Base-by-base conservation (phyloP, 1,140 invertebrate species). In the Drosophila athabasca region DNA sequence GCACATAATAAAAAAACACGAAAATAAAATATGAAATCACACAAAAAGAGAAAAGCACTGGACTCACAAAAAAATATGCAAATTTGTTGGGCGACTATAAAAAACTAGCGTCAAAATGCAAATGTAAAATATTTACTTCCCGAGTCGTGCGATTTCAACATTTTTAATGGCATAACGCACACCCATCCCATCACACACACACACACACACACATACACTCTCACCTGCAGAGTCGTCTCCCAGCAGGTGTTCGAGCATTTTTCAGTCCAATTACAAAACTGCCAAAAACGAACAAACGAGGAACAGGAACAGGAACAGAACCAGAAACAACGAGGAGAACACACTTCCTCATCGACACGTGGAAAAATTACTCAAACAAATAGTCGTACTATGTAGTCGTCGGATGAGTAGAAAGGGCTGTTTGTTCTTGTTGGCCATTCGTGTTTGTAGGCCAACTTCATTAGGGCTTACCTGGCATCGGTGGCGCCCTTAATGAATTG, bases 41-140 rank as follows among this genome's bases (percentile, higher is more conserved):
- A 24, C 13, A 50, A 74, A 74, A 75, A 67, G 19, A 39, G 13
- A 50, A 8, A 62, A 72, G 39, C 13, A 11, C 3, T 11, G 17
- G 8, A 17, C 9, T 68, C 49, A 68, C 49, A 69, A 76, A 76
- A 61, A 73, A 81, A 73, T 87, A 88, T 88, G 82, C 83, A 82
- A 87, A 87, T 88, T 79, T 72, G 62, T 66, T 71, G 46, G 43
- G 46, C 41, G 41, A 46, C 67, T 62, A 80, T 72, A 77, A 88
- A 84, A 87, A 88, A 88, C 78, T 82, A 87, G 81, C 84, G 81
- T 81, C 82, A 73, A 85, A 83, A 87, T 87, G 82, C 75, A 87
- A 88, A 87, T 88, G 85, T 87, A 88, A 87, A 85, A 85, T 87
- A 87, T 87, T 78, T 79, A 87, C 82, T 83, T 88, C 66, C 75